phyloP scores from a whole-genome alignment of 2,797 vertebrate species.

The Capromys pilorides region DNA sequence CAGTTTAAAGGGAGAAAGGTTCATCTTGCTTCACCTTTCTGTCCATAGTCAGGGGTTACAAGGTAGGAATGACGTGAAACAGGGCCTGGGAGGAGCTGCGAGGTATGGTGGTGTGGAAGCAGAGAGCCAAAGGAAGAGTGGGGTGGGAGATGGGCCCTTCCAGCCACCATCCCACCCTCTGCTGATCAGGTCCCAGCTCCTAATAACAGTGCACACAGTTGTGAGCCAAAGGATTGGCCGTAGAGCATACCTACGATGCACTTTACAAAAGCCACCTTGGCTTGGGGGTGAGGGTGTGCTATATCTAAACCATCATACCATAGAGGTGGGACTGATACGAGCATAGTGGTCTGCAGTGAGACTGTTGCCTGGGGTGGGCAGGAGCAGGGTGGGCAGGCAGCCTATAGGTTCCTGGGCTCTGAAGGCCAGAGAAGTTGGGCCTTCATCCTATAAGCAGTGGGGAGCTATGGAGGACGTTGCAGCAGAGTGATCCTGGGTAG shows the following conservation, averaged over 20 bases:
- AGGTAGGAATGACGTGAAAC: background rate
- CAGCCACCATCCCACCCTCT: background rate
- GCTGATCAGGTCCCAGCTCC: background rate
- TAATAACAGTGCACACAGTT: background rate
- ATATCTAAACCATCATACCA: background rate
- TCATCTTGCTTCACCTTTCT: background rate
- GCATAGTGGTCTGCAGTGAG: background rate
- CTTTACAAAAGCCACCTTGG: background rate
- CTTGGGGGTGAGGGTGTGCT: no score
- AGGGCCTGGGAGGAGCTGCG: background rate
- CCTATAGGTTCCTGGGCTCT: background rate
- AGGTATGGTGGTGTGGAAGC: background rate
- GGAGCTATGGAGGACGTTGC: background rate
- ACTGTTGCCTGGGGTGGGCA: background rate
- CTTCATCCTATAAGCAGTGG: background rate
- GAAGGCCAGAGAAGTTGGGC: background rate
- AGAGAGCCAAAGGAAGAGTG: background rate
- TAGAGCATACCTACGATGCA: background rate
- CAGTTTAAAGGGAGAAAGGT: background rate
- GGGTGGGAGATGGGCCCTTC: background rate
- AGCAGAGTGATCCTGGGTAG: background rate
- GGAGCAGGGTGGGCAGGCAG: background rate
- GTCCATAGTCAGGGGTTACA: background rate
- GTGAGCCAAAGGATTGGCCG: background rate
- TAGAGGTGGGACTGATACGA: background rate